These are phyloP conservation scores for Leptopilina clavipes DNA, from an alignment of 1,140 invertebrate species.

Conservation along the genomic window DNA sequence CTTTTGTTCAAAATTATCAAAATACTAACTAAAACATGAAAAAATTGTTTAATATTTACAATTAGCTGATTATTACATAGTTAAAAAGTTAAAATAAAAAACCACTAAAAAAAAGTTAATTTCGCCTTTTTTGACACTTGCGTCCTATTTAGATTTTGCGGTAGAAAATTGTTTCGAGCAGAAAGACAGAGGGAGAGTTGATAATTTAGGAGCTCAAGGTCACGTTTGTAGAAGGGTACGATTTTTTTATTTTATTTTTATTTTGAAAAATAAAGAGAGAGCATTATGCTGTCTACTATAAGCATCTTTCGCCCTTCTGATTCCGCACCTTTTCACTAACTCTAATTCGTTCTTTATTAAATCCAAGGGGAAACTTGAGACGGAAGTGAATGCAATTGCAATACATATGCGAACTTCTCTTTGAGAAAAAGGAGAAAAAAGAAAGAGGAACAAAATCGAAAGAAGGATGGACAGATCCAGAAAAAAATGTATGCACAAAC, in stretches of 20 bases:
- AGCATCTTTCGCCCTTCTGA: constrained; percentile 59
- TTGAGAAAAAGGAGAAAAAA: constrained; percentile 45
- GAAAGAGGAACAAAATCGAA: constrained; percentile 48
- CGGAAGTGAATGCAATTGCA: constrained; percentile 69
- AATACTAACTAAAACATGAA: too few relatives aligned
- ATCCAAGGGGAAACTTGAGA: constrained; percentile 65
- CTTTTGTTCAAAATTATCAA: too few relatives aligned
- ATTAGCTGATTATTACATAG: too few relatives aligned
- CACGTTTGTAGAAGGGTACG: constrained; percentile 37
- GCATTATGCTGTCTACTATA: constrained; percentile 57
- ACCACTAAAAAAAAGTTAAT: too few relatives aligned
- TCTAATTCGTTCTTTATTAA: constrained; percentile 58
- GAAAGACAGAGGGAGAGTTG: constrained; percentile 19
- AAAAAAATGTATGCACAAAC: neutral
- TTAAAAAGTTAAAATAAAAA: too few relatives aligned
- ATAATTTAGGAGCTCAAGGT: constrained; percentile 38
- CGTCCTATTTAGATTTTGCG: too few relatives aligned
- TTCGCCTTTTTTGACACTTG: too few relatives aligned
- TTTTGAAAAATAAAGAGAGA: constrained; percentile 47
- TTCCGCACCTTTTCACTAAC: constrained; percentile 50
- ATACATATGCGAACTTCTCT: neutral
- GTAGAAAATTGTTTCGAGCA: too few relatives aligned
- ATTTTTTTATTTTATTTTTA: constrained; percentile 2
- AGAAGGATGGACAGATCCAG: constrained; percentile 22
- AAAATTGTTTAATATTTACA: too few relatives aligned